phyloP scores from a whole-genome alignment of 2,113 vertebrate species.

The Nasalis larvatus region DNA sequence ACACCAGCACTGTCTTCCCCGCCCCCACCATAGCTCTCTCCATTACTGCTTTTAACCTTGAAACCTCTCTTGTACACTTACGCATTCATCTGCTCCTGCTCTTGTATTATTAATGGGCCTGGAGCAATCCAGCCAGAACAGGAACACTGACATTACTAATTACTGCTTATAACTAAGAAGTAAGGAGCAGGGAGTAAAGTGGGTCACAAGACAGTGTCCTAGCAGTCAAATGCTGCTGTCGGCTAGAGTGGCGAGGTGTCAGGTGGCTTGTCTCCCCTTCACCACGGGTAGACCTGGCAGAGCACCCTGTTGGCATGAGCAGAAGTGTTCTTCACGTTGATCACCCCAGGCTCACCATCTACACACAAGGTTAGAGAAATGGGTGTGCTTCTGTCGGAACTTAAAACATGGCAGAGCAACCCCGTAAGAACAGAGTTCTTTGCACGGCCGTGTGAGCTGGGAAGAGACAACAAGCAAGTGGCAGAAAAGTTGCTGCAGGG shows the following conservation, averaged over 20 bases:
- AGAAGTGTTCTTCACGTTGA: background rate
- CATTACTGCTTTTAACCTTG: conserved; percentile 84
- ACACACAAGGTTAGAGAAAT: background rate
- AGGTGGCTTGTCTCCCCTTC: background rate
- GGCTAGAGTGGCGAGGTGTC: background rate
- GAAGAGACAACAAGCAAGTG: background rate
- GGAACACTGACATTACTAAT: conserved; percentile 79
- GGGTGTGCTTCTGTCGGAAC: background rate
- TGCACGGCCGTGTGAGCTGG: background rate
- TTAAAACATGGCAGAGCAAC: background rate
- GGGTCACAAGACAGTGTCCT: conserved; percentile 54
- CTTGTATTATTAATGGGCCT: conserved; percentile 82
- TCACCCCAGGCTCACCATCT: background rate
- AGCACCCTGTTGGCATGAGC: background rate
- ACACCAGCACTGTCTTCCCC: background rate
- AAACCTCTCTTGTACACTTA: conserved; percentile 65
- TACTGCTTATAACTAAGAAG: conserved; percentile 69
- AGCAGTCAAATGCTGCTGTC: background rate
- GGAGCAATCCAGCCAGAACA: conserved; percentile 73
- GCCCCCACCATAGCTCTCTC: conserved; percentile 28
- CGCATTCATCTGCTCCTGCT: conserved; percentile 67
- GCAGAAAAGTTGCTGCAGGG: background rate
- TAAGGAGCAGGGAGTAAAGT: conserved; percentile 66
- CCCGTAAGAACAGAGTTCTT: background rate
- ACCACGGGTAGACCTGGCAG: background rate